Evolutionary conservation across 2,888 invertebrate genomes (phyloP), one percentile per base, ranked within the genome.

Genomic region (Mycogona germanica): DNA sequence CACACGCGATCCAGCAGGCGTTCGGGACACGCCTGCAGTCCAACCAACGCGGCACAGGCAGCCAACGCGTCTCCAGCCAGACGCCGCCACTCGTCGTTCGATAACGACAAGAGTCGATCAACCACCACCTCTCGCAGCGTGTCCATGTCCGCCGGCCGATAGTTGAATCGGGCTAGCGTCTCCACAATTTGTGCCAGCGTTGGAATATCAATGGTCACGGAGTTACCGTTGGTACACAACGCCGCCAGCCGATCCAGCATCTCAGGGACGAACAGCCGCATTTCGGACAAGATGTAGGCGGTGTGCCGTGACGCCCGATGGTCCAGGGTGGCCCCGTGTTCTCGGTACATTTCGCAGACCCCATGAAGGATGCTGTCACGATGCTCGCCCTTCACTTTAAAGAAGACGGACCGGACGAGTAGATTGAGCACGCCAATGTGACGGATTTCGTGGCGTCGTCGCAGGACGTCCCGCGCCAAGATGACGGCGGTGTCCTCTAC

Each of bases 321-420:
- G 23, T 21, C 38, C 14, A 40, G 12, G 17, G 48, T 17, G 4
- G 25, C 17, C 6, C 47, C 26, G 25, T 37, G 47, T 14, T 6
- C 19, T n/a, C 7, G 2, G 35, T 53, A 53, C n/a, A 53, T 25
- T 37, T 48, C 53, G 25, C 14, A 26, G n/a, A 53, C n/a, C 25
- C 48, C 38, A 9, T 32, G 21, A 26, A 23, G 25, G 7, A 48
- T 25, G 5, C 21, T 29, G 9, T 42, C 41, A 28, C 40, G 40
- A 41, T 42, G 35, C 19, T 23, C 9, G 25, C 14, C 23, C 17
- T 21, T 52, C 26, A 45, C 14, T 32, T 52, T 52, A 7, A 25
- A 2, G n/a, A 52, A 44, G 9, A 52, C 40, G 12, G 40, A 35
- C n/a, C 25, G 42, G 19, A 52, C 21, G n/a, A 44, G 29, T 21